Base-by-base conservation (phyloP, 1,140 invertebrate genomes). In the Drosophila triauraria region DNA sequence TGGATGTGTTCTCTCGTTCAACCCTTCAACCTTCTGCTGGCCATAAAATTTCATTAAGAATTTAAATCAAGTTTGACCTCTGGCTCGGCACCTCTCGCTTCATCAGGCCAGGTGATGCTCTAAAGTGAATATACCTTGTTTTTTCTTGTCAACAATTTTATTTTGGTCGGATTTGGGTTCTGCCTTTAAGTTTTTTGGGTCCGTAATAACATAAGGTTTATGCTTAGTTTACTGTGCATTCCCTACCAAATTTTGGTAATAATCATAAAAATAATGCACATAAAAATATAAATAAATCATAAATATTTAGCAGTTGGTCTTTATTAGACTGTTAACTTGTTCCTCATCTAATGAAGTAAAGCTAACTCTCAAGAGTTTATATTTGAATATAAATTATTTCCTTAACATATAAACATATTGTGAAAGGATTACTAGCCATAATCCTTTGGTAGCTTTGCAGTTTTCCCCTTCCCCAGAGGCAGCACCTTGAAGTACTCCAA, bases 21-120 rank as follows among this genome's bases (percentile, higher is more conserved):
- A 20, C 44, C 47, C 20, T 5, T 6, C 44, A 43, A 20, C 35
- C 40, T 46, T 25, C 35, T 54, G 44, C 44, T 53, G 57, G 53
- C 60, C 60, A 74, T 74, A 58, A 63, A 74, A 82, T 79, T 68
- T 83, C 69, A 79, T 82, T 79, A 82, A 65, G 79, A 78, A 82
- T 82, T 82, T 78, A 83, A 82, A 83, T 83, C 62, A 69, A 75
- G 80, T 83, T 76, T 75, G 53, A 64, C 68, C 70, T 60, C 46
- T 57, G 59, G 38, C 58, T 27, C 27, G 27, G 32, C 63, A 68
- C 43, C 48, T 23, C 48, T 43, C 27, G 61, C 40, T 23, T 67
- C 46, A 42, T 43, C 65, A 6, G 51, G 30, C 40, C 57, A 70
- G 67, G 42, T 38, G 38, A 50, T 38, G 67, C 53, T 72, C 53